Conservation (phyloP, 2,888 invertebrate genomes). For the Lymantria monacha region DNA sequence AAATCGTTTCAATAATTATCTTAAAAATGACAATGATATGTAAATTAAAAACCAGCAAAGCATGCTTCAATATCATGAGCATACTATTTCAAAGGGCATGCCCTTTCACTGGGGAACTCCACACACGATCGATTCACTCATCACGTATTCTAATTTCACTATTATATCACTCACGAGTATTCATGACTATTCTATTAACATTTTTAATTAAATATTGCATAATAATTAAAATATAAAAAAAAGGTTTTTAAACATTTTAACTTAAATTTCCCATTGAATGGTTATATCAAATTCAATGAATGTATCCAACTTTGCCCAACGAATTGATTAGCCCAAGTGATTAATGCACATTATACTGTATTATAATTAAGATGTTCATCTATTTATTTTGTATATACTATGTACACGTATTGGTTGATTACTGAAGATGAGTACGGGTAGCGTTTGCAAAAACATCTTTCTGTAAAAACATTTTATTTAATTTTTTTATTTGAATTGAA, state of each 20-base stretch:
- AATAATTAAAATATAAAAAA: not conserved
- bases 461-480: too few species aligned
- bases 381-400: slow-evolving; percentile 31
- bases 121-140: too few species aligned
- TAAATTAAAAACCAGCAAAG: not conserved
- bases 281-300: slow-evolving; percentile 50
- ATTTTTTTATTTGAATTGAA: too few species aligned
- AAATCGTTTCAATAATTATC: too few species aligned
- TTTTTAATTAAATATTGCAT: slow-evolving; percentile 3
- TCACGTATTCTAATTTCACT: not conserved
- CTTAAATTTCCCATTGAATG: not conserved
- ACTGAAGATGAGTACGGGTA: slow-evolving; percentile 26
- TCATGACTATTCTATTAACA: slow-evolving; percentile 8
- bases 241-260: not conserved
- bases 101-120: too few species aligned
- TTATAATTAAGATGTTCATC: slow-evolving; percentile 45
- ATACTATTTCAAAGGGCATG: too few species aligned
- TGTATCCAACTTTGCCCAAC: slow-evolving; percentile 17
- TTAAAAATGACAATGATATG: too few species aligned
- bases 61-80: not conserved
- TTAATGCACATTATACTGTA: slow-evolving; percentile 44
- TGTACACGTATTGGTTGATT: slow-evolving; percentile 42
- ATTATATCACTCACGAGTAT: slow-evolving; percentile 11
- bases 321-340: slow-evolving; percentile 42
- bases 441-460: not conserved